These are phyloP conservation scores for Cirrhinus mrigala DNA, from an alignment of 2,797 vertebrate genomes.

Conservation along the genomic window DNA sequence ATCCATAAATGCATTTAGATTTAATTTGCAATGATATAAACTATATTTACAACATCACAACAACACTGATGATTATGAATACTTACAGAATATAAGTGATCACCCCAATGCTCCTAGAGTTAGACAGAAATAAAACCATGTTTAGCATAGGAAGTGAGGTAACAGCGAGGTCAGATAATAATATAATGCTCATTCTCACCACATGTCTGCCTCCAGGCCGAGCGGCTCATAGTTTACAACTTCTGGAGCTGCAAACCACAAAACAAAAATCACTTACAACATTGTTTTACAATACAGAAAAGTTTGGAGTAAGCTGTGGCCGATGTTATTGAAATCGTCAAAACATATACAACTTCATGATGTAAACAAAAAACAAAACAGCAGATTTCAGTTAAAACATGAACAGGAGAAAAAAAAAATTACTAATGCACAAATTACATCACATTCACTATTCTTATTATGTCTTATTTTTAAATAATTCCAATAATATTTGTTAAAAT, in stretches of 20 bases:
- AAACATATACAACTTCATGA: background rate
- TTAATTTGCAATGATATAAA: conserved; percentile 23
- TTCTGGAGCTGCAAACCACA: conserved; percentile 88
- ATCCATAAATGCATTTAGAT: conserved; percentile 24
- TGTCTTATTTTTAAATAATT: background rate
- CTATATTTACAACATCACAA: conserved; percentile 22
- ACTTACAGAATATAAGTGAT: conserved; percentile 85
- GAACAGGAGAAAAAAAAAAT: background rate
- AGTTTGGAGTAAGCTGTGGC: background rate
- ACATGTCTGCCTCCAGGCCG: conserved; percentile 98
- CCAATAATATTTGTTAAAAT: background rate
- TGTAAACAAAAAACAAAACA: conserved; percentile 9
- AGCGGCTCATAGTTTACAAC: conserved; percentile 98
- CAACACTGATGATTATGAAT: conserved; percentile 42
- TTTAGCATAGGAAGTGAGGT: conserved; percentile 9
- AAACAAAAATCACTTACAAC: background rate
- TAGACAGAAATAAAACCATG: conserved; percentile 10
- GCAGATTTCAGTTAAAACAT: background rate
- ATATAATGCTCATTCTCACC: conserved; percentile 80
- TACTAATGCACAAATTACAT: background rate
- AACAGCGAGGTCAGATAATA: conserved; percentile 9
- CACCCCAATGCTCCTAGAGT: conserved; percentile 79
- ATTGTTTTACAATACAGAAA: background rate
- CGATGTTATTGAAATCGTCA: background rate
- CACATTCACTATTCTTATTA: background rate